Evolutionary conservation across 2,888 invertebrate genomes (phyloP), one percentile per base, ranked within the genome.

Genomic region (Noctua pronuba): DNA sequence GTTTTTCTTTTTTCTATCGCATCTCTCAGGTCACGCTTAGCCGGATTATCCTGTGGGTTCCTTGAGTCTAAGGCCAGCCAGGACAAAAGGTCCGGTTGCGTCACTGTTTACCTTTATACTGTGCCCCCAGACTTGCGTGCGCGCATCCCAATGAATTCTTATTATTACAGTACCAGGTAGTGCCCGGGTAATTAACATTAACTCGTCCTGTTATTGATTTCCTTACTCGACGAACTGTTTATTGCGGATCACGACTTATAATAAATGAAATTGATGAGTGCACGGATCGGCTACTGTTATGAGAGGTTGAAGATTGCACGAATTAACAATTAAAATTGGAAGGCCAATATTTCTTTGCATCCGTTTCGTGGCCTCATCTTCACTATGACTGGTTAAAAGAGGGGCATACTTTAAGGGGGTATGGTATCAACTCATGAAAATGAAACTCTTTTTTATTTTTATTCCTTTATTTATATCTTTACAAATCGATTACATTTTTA

Each of bases 111-210:
- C 1, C 18, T 41, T 28, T 28, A 24, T 24, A 41, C 65, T 65
- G 73, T 73, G 41, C 31, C 41, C 31, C 18, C 31, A 18, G 35
- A 72, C 81, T 86, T 89, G 88, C 88, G 88, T 90, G 89, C 84
- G 80, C 86, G 86, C 88, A 79, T 77, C 71, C 64, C 89, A 89
- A 87, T 87, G 86, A 83, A 85, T 83, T 84, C 79, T 85, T 89
- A 88, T 85, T 86, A 90, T 75, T 88, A 90, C 84, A 80, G 77
- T 85, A 86, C 82, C 90, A 84, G 91, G 90, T 91, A 92, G 90
- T 91, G 87, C 79, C 77, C 89, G 82, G 86, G 89, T 91, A 93
- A 94, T 94, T 92, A 87, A 87, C 84, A 79, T 80, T 82, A 78
- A 84, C 80, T 86, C 76, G 74, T 77, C 79, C 69, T 77, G 78